These are phyloP conservation scores for Bombus affinis DNA, from an alignment of 1,140 invertebrate species.

Conservation along the genomic window DNA sequence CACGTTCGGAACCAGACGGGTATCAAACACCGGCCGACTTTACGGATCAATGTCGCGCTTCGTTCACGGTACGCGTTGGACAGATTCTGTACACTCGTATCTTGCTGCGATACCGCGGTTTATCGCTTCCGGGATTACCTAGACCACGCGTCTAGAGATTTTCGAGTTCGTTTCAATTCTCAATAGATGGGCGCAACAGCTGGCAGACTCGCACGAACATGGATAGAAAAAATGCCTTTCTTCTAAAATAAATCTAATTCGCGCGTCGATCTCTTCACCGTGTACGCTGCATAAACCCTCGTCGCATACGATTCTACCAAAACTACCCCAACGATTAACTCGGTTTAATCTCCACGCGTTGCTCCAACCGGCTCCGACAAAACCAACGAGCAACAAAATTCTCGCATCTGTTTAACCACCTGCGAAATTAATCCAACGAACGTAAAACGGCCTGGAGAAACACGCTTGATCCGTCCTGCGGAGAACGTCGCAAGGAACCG, in stretches of 20 bases:
- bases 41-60: conserved; percentile 11
- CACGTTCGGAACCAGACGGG: neutral
- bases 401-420: accelerated
- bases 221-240: neutral
- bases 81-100: conserved; percentile 2
- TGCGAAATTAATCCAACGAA: neutral
- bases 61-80: conserved; percentile 13
- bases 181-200: neutral
- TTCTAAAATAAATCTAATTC: no score
- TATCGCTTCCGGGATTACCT: conserved; percentile 26
- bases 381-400: no score
- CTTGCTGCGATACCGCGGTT: conserved; percentile 6
- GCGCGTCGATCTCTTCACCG: no score
- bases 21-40: neutral
- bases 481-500: neutral
- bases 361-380: no score
- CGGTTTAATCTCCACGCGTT: no score
- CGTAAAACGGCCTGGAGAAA: neutral
- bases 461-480: neutral
- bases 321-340: no score
- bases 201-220: neutral
- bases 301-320: no score
- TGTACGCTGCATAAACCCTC: no score
- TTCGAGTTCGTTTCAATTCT: neutral
- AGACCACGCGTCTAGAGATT: neutral